Conservation (phyloP, 2,797 vertebrate species). For the Podargus strigoides region DNA sequence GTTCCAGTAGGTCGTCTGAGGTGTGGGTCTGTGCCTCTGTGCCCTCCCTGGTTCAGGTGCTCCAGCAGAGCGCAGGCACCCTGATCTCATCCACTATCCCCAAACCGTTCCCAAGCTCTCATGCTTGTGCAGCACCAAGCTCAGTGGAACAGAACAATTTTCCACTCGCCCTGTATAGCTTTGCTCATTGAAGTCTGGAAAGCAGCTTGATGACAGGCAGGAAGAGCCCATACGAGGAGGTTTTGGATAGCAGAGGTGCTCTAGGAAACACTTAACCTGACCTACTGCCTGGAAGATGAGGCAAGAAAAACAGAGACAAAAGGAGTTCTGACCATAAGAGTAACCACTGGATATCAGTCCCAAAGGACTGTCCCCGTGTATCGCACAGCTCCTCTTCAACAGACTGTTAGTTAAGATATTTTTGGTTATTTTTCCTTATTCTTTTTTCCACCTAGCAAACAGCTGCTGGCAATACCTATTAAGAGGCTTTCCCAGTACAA, state of each 20-base stretch:
- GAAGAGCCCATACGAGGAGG: not conserved
- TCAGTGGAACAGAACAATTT: rapidly evolving
- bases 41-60: not conserved
- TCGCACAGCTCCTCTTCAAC: not conserved
- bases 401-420: not conserved
- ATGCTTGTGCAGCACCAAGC: not conserved
- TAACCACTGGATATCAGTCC: not conserved
- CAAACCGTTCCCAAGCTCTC: not conserved
- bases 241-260: not conserved
- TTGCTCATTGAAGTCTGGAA: not conserved
- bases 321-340: not conserved
- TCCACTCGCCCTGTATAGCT: not conserved
- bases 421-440: not conserved
- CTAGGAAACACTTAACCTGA: not conserved
- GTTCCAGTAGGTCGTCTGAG: not conserved
- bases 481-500: not conserved
- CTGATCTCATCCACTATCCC: not conserved
- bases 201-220: not conserved
- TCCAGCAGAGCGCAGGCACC: not conserved
- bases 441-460: not conserved
- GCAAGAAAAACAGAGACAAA: not conserved
- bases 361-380: not conserved
- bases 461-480: not conserved
- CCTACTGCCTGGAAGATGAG: not conserved
- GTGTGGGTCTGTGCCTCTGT: not conserved